Percentiles rank a stretch among this genome's conserved stretches.
Conservation (phyloP, 2,888 invertebrate genomes). For the Epinotia nisella region DNA sequence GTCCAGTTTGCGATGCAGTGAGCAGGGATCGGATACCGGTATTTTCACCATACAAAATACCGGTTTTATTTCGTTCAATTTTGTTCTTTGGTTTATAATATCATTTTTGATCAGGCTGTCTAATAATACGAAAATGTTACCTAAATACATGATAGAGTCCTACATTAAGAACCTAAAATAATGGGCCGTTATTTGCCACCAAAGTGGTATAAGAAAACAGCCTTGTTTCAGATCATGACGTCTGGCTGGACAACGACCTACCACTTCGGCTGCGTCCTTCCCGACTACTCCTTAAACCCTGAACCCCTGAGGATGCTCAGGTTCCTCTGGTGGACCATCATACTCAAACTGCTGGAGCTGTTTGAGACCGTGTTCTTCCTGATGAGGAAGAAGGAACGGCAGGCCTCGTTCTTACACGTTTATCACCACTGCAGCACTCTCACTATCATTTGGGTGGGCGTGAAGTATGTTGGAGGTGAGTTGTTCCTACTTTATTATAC, state of each 20-base stretch:
- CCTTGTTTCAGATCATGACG: constrained; percentile 82
- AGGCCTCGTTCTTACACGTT: constrained; percentile 89
- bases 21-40: too few species aligned
- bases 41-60: too few species aligned
- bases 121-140: too few species aligned
- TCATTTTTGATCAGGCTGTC: too few species aligned
- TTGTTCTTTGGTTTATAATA: too few species aligned
- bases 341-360: constrained; percentile 87
- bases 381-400: constrained; percentile 88
- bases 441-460: constrained; percentile 84
- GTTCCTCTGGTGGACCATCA: constrained; percentile 86
- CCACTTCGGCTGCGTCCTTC: constrained; percentile 87
- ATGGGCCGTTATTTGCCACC: too few species aligned
- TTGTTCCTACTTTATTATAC: constrained; percentile 39
- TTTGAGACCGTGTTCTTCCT: constrained; percentile 89
- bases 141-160: too few species aligned
- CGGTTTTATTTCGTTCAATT: too few species aligned
- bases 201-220: not conserved
- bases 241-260: constrained; percentile 87
- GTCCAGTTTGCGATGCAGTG: too few species aligned
- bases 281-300: constrained; percentile 88
- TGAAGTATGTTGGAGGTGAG: constrained; percentile 88
- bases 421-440: constrained; percentile 89
- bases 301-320: constrained; percentile 84
- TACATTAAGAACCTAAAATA: too few species aligned